Percentiles rank a stretch among this genome's conserved stretches.
These are phyloP conservation scores for Beris morrisii DNA, from an alignment of 2,888 invertebrate species.

Conservation along the genomic window DNA sequence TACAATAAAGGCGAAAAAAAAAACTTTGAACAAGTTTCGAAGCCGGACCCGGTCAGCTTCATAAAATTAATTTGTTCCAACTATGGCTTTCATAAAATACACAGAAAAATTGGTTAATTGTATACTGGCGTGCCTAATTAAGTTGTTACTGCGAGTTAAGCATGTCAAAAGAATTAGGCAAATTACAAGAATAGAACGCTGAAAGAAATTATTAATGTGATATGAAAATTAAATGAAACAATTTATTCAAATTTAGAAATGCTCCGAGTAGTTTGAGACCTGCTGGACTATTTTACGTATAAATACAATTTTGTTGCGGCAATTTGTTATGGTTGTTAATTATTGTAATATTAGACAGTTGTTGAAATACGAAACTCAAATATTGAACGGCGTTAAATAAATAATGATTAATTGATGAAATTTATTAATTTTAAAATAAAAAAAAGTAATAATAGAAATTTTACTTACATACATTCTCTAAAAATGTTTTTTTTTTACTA, in stretches of 20 bases:
- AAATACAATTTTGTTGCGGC: too few relatives aligned
- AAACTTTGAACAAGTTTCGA: not conserved
- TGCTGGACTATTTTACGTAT: too few relatives aligned
- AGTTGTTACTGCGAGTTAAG: constrained; percentile 19
- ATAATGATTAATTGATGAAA: too few relatives aligned
- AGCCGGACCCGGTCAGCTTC: not conserved
- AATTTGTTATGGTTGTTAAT: too few relatives aligned
- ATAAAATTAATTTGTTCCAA: constrained; percentile 28
- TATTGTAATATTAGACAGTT: too few relatives aligned
- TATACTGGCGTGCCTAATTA: constrained; percentile 25
- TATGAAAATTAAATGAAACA: constrained; percentile 20
- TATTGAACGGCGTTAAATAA: too few relatives aligned
- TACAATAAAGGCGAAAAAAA: not conserved
- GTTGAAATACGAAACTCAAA: too few relatives aligned
- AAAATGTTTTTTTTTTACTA: too few relatives aligned
- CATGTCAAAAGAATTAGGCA: constrained; percentile 27
- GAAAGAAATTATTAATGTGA: constrained; percentile 21
- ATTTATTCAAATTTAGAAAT: constrained; percentile 18
- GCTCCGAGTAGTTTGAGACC: too few relatives aligned
- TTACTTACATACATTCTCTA: too few relatives aligned
- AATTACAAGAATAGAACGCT: constrained; percentile 22
- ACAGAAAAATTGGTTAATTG: constrained; percentile 20
- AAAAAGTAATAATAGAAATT: too few relatives aligned
- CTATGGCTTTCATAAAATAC: not conserved
- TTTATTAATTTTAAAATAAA: too few relatives aligned